phyloP scores from a whole-genome alignment of 2,113 vertebrate genomes.

The Actinemys pallida region DNA sequence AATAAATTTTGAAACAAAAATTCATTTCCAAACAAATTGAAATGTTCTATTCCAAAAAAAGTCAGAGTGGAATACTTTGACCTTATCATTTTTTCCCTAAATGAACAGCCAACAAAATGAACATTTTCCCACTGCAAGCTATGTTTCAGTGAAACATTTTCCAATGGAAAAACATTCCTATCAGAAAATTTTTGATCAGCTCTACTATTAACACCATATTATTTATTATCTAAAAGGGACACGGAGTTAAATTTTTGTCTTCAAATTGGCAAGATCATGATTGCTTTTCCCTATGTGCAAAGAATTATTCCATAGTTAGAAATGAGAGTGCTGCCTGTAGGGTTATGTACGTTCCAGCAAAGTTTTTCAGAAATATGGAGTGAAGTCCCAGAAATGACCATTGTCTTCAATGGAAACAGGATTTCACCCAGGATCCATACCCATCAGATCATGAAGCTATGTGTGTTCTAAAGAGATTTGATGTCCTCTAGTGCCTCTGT shows the following conservation, averaged over 20 bases:
- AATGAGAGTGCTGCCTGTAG: not conserved
- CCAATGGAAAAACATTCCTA: not conserved
- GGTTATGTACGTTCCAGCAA: not conserved
- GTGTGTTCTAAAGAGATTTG: no score
- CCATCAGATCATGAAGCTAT: no score
- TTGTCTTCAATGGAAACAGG: not conserved
- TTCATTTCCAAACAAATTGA: not conserved
- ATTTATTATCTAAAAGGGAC: not conserved
- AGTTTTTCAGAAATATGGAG: not conserved
- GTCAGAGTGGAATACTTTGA: not conserved
- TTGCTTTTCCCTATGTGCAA: not conserved
- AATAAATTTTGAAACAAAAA: not conserved
- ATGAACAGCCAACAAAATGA: not conserved
- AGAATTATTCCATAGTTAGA: not conserved
- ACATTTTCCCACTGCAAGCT: not conserved
- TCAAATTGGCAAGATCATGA: not conserved
- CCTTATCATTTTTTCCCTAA: not conserved
- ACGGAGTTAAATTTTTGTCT: not conserved
- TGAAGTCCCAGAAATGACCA: not conserved
- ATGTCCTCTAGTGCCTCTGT: no score
- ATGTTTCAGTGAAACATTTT: not conserved
- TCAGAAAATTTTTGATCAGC: not conserved
- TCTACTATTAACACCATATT: not conserved
- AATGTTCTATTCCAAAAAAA: not conserved
- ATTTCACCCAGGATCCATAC: not conserved